phyloP scores from a whole-genome alignment of 1,140 invertebrate genomes.

The Pectinophora gossypiella region DNA sequence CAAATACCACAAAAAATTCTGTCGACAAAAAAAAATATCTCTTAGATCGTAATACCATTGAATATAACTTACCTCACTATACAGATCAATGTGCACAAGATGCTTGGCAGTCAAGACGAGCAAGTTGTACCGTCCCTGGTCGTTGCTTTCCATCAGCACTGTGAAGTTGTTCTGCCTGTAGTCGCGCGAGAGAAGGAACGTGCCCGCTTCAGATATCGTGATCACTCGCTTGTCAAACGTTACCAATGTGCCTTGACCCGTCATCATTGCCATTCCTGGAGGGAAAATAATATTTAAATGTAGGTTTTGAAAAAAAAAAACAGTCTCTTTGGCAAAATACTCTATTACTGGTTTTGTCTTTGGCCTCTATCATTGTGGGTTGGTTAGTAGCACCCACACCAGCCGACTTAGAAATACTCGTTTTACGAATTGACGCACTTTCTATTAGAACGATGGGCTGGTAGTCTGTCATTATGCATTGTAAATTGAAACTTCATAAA shows the following conservation, averaged over 20 bases:
- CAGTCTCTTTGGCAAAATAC: too few relatives aligned
- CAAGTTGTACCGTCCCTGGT: conserved; percentile 49
- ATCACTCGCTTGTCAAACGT: conserved; percentile 66
- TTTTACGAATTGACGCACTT: too few relatives aligned
- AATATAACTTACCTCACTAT: conserved; percentile 64
- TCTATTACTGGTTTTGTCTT: too few relatives aligned
- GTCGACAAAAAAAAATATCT: too few relatives aligned
- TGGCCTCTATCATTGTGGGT: too few relatives aligned
- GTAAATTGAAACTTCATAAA: too few relatives aligned
- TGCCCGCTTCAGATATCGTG: conserved; percentile 55
- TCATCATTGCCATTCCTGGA: conserved; percentile 67
- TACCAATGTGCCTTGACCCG: conserved; percentile 64
- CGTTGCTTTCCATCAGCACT: conserved; percentile 56
- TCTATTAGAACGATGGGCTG: too few relatives aligned
- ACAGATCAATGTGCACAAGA: conserved; percentile 56
- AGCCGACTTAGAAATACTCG: too few relatives aligned
- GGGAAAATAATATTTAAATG: not conserved
- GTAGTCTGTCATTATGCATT: too few relatives aligned
- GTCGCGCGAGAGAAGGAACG: conserved; percentile 60
- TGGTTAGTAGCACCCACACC: too few relatives aligned
- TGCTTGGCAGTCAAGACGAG: conserved; percentile 44
- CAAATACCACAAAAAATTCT: not conserved
- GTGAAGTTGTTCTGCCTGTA: conserved; percentile 63
- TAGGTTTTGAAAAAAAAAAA: too few relatives aligned
- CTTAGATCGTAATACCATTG: too few relatives aligned